A percentile compares a stretch with the other conserved stretches of the same genome.
These are phyloP conservation scores for Mamestra configurata DNA, from an alignment of 1,140 invertebrate species.

Conservation along the genomic window DNA sequence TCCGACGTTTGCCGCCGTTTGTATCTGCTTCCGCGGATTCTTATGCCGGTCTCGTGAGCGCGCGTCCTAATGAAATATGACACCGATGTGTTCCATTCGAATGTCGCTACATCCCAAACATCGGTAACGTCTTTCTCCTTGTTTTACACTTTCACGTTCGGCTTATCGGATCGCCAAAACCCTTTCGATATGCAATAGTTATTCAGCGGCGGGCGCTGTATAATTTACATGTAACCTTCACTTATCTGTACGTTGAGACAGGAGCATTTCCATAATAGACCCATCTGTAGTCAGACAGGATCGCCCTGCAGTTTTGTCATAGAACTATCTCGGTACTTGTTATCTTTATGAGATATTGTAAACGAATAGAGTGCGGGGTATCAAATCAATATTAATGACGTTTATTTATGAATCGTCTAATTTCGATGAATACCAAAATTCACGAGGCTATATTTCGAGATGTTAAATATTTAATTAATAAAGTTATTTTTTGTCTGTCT, in stretches of 20 bases:
- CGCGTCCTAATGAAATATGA: constrained; percentile 48
- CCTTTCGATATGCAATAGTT: constrained; percentile 54
- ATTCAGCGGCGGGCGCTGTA: constrained; percentile 57
- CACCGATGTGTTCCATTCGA: constrained; percentile 28
- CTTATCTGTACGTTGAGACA: constrained; percentile 81
- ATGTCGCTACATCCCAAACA: background rate
- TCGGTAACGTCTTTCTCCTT: constrained; percentile 15
- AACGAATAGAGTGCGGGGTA: constrained; percentile 44
- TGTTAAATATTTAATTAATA: background rate
- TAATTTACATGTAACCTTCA: constrained; percentile 78
- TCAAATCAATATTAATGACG: constrained; percentile 43
- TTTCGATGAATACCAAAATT: background rate
- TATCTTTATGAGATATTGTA: constrained; percentile 65
- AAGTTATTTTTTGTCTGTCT: background rate
- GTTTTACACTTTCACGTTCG: constrained; percentile 46
- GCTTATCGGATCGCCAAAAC: constrained; percentile 33
- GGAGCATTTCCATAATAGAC: constrained; percentile 81
- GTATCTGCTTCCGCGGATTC: constrained; percentile 63
- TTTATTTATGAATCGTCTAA: background rate
- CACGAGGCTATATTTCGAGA: background rate
- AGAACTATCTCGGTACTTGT: constrained; percentile 69
- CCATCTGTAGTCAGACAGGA: constrained; percentile 79
- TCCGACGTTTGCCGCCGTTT: constrained; percentile 71
- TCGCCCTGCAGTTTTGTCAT: constrained; percentile 77
- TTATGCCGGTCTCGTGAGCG: constrained; percentile 52